phyloP scores from a whole-genome alignment of 2,113 vertebrate genomes.

The Paracanthobrama guichenoti region DNA sequence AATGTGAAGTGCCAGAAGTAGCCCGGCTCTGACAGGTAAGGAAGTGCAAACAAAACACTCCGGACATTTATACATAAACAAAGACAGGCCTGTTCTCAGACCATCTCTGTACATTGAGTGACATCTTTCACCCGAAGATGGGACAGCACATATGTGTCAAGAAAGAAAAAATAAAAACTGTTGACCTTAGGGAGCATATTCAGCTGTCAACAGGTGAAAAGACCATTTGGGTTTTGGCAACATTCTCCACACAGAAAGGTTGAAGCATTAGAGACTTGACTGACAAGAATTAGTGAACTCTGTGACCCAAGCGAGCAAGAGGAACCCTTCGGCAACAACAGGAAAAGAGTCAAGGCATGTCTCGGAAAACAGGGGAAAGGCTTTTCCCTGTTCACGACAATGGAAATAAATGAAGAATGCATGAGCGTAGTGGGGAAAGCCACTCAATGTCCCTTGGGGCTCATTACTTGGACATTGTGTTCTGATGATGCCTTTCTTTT shows the following conservation, averaged over 20 bases:
- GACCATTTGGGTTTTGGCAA: constrained; percentile 13
- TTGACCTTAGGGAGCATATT: constrained; percentile 27
- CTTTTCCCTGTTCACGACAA: constrained; percentile 49
- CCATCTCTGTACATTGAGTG: not conserved
- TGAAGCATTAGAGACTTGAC: not conserved
- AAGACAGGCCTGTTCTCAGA: constrained; percentile 8
- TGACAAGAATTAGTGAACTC: constrained; percentile 17
- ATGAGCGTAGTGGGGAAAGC: constrained; percentile 21
- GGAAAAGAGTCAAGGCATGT: constrained; percentile 49
- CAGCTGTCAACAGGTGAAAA: constrained; percentile 36
- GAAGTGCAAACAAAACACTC: constrained; percentile 24
- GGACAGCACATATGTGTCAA: not conserved
- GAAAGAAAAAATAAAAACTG: not conserved
- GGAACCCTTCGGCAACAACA: constrained; percentile 49
- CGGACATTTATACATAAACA: constrained; percentile 37
- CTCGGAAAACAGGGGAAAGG: constrained; percentile 49
- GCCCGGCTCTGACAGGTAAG: constrained; percentile 2
- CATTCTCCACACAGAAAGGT: constrained; percentile 3
- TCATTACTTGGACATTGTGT: constrained; percentile 45
- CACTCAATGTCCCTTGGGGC: constrained; percentile 24
- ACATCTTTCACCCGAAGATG: constrained; percentile 20
- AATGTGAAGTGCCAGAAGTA: constrained; percentile 35
- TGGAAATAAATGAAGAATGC: constrained; percentile 42
- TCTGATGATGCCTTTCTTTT: constrained; percentile 24
- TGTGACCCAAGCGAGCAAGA: constrained; percentile 17